These are phyloP conservation scores for Euzophera pinguis DNA, from an alignment of 2,888 invertebrate genomes.

Conservation along the genomic window DNA sequence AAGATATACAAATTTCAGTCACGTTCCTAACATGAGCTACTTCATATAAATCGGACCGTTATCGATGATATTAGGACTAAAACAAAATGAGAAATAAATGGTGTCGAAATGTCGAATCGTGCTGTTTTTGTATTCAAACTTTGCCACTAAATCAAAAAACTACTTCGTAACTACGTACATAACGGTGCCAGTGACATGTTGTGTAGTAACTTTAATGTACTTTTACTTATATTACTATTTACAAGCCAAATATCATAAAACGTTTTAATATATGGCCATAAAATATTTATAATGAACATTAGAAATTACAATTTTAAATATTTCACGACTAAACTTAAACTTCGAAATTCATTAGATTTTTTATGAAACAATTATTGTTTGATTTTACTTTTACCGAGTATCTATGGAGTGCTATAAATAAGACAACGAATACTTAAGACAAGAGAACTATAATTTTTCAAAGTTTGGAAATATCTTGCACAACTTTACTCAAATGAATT, in stretches of 20 bases:
- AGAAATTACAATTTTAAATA: too few relatives aligned
- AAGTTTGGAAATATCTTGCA: neutral
- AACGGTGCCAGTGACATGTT: conserved; percentile 18
- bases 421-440: too few relatives aligned
- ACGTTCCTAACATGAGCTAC: conserved; percentile 46
- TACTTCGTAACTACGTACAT: conserved; percentile 34
- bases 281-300: too few relatives aligned
- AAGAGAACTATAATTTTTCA: too few relatives aligned
- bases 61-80: conserved; percentile 48
- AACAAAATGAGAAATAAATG: conserved; percentile 52
- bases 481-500: neutral
- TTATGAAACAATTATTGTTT: too few relatives aligned
- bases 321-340: too few relatives aligned
- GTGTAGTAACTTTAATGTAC: conserved; percentile 19
- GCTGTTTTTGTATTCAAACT: conserved; percentile 57
- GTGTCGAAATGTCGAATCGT: conserved; percentile 45
- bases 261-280: conserved; percentile 17
- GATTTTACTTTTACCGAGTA: too few relatives aligned
- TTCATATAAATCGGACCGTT: conserved; percentile 40
- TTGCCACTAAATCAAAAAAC: conserved; percentile 54
- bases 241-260: conserved; percentile 23
- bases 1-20: conserved; percentile 42
- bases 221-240: conserved; percentile 23
- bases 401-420: too few relatives aligned
- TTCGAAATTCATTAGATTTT: too few relatives aligned